A percentile compares a stretch with the other conserved stretches of the same genome.
Evolutionary conservation across 2,888 invertebrate species (phyloP).

Genomic region (Dinocampus coccinellae): DNA sequence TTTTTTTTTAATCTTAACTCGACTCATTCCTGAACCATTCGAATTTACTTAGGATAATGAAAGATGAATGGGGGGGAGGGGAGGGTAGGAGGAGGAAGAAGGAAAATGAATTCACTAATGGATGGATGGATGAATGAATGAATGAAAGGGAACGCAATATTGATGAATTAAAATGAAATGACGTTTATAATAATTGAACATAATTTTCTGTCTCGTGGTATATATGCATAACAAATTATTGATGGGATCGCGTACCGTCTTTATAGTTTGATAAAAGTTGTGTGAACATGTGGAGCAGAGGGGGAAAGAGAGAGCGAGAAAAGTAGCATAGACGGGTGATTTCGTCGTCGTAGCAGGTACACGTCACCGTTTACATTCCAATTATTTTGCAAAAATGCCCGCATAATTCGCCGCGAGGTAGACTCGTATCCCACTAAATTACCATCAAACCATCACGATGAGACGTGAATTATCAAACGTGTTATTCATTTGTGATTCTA

Average conservation of each 20-base stretch:
- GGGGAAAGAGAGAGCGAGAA: not conserved
- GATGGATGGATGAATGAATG: too few species aligned
- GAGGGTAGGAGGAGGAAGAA: constrained; percentile 12
- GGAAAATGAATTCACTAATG: not conserved
- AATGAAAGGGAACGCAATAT: constrained; percentile 15
- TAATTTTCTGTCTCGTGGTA: constrained; percentile 57
- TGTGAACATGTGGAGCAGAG: too few species aligned
- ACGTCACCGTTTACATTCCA: constrained; percentile 59
- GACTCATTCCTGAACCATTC: too few species aligned
- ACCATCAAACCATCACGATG: constrained; percentile 6
- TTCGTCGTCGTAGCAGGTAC: constrained; percentile 43
- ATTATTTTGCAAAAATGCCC: constrained; percentile 54
- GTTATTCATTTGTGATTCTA: constrained; percentile 14
- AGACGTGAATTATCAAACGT: constrained; percentile 14
- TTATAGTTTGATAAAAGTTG: constrained; percentile 50
- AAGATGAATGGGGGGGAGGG: too few species aligned
- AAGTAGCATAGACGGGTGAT: constrained; percentile 34
- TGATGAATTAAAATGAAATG: constrained; percentile 42
- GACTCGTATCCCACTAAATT: constrained; percentile 15
- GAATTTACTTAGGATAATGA: too few species aligned
- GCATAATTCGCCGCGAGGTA: constrained; percentile 47
- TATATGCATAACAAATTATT: constrained; percentile 59
- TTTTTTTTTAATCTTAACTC: too few species aligned
- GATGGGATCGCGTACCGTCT: constrained; percentile 53
- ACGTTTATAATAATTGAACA: constrained; percentile 54